A percentile compares a stretch with the other conserved stretches of the same genome.
These are phyloP conservation scores for Perdix hodgsoniae DNA, from an alignment of 2,797 vertebrate genomes.

Conservation along the genomic window DNA sequence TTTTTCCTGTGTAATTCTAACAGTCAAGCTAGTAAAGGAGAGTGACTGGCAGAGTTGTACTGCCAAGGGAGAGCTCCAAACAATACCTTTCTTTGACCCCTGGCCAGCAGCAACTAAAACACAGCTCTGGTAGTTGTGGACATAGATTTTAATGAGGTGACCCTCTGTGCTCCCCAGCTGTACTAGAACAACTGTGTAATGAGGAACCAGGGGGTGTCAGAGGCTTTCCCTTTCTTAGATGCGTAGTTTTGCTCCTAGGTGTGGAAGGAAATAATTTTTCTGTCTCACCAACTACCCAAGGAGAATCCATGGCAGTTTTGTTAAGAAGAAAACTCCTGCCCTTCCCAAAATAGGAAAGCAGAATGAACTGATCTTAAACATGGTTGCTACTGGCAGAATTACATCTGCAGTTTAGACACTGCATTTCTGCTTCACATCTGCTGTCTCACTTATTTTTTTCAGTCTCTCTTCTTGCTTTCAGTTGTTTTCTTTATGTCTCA, in stretches of 20 bases:
- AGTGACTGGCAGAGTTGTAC: background rate
- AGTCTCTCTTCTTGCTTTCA: constrained; percentile 54
- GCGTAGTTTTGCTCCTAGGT: background rate
- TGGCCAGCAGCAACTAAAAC: background rate
- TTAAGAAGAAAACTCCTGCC: background rate
- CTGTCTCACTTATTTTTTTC: constrained; percentile 55
- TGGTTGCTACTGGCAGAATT: constrained; percentile 21
- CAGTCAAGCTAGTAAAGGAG: background rate
- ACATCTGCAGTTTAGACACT: constrained; percentile 37
- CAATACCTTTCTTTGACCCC: background rate
- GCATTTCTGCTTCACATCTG: constrained; percentile 56
- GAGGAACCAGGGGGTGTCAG: background rate
- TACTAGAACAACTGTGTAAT: background rate
- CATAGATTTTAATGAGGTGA: background rate
- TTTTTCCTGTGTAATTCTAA: background rate
- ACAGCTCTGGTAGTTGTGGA: background rate
- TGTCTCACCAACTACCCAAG: background rate
- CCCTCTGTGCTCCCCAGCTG: background rate
- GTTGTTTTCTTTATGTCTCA: constrained; percentile 46
- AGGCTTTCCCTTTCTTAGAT: constrained; percentile 8
- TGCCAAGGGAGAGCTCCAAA: background rate
- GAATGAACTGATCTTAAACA: background rate
- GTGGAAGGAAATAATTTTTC: background rate
- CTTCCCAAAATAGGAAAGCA: background rate
- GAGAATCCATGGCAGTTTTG: background rate